Conservation (phyloP, 2,113 vertebrate species). For the Bagarius yarrelli region DNA sequence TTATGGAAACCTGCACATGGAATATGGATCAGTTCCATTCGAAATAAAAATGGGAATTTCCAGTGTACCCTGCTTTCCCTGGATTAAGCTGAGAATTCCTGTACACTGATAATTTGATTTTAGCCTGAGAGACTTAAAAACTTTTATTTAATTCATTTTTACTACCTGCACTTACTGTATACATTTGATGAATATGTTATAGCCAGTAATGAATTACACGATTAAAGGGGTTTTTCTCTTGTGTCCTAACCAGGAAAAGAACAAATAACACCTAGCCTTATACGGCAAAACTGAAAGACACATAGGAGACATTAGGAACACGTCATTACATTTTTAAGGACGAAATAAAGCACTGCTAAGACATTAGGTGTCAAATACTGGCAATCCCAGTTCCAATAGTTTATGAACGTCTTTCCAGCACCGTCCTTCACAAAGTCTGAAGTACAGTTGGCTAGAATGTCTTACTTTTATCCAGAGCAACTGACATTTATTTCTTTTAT, state of each 20-base stretch:
- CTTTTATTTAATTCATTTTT: background rate
- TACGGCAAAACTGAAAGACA: background rate
- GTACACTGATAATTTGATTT: background rate
- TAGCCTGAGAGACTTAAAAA: background rate
- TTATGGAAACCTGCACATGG: constrained; percentile 39
- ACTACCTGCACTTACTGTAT: background rate
- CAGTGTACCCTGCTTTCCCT: background rate
- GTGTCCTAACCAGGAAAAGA: background rate
- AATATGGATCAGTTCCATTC: constrained; percentile 33
- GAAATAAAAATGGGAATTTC: background rate
- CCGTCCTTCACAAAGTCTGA: too few species aligned
- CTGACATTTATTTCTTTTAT: too few species aligned
- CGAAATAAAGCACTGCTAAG: too few species aligned
- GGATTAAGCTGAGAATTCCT: background rate
- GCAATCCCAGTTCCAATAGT: too few species aligned
- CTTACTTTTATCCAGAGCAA: too few species aligned
- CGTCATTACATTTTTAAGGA: too few species aligned
- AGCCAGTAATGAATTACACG: background rate
- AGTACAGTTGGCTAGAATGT: too few species aligned
- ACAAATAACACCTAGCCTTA: background rate
- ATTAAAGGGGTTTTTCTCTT: background rate
- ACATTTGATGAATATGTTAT: background rate
- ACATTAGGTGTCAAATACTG: too few species aligned
- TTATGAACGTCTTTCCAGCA: too few species aligned
- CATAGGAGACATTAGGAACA: too few species aligned